Conservation (phyloP, 2,888 invertebrate species). For the Drosophila atripex region DNA sequence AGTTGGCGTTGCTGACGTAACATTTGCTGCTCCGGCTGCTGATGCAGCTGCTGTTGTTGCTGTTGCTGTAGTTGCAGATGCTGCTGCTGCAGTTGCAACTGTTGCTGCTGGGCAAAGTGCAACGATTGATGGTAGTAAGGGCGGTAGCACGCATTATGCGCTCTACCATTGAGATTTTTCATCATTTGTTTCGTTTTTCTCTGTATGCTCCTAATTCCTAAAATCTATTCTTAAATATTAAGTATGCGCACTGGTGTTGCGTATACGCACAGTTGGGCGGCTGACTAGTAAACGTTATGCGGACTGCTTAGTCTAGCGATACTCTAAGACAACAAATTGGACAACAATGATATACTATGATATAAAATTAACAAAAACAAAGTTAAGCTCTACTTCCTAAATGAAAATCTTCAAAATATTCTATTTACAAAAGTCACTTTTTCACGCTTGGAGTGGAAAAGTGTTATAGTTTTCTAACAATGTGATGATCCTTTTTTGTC, state of each 20-base stretch:
- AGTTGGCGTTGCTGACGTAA: constrained; percentile 63
- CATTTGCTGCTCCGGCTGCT: constrained; percentile 38
- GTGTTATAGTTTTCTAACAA: constrained; percentile 3
- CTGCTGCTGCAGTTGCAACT: constrained; percentile 44
- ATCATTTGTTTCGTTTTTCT: constrained; percentile 62
- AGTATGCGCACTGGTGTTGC: constrained; percentile 65
- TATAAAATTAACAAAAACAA: constrained; percentile 36
- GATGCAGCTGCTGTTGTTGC: constrained; percentile 49
- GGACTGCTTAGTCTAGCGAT: constrained; percentile 25
- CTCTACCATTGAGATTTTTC: constrained; percentile 75
- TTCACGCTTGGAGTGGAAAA: not conserved
- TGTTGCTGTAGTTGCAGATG: constrained; percentile 41
- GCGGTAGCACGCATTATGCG: constrained; percentile 78
- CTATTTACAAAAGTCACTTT: constrained; percentile 12
- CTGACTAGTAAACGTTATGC: constrained; percentile 63
- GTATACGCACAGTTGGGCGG: constrained; percentile 63
- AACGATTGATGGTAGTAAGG: constrained; percentile 66
- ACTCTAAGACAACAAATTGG: constrained; percentile 39
- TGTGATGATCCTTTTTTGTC: constrained; percentile 37
- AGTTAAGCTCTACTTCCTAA: constrained; percentile 5
- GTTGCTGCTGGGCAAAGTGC: constrained; percentile 57
- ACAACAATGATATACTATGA: constrained; percentile 54
- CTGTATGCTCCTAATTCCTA: constrained; percentile 1
- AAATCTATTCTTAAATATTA: constrained; percentile 56
- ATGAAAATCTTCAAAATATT: not conserved